These are phyloP conservation scores for Protomyctophum bolini DNA, from an alignment of 2,113 vertebrate species.

Conservation along the genomic window DNA sequence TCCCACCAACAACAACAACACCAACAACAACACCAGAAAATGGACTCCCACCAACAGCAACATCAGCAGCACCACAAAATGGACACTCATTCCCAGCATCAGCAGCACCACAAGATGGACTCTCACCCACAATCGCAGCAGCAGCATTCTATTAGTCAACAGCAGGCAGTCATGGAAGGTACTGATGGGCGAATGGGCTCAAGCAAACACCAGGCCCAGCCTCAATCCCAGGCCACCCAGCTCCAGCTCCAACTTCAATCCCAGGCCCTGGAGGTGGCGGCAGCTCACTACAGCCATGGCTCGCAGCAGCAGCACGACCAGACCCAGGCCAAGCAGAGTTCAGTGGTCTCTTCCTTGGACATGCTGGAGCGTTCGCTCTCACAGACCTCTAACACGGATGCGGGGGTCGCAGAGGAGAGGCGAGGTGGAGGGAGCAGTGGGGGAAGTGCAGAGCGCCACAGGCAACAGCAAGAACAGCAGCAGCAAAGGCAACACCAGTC, in stretches of 20 bases:
- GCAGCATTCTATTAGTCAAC: conserved; percentile 81
- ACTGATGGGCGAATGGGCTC: conserved; percentile 68
- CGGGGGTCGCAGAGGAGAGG: conserved; percentile 68
- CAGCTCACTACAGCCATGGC: conserved; percentile 82
- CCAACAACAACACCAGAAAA: conserved; percentile 62
- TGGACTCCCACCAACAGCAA: conserved; percentile 62
- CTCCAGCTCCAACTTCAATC: conserved; percentile 86
- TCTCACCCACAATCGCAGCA: conserved; percentile 61
- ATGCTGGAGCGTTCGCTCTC: conserved; percentile 83
- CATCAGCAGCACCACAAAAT: conserved; percentile 50
- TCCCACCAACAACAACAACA: conserved; percentile 49
- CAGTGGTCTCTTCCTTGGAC: conserved; percentile 82
- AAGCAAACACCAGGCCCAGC: conserved; percentile 72
- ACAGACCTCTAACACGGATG: conserved; percentile 72
- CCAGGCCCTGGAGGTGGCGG: conserved; percentile 85
- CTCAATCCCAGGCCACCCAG: conserved; percentile 83
- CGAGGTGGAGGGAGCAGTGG: conserved; percentile 59
- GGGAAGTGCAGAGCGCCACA: conserved; percentile 65
- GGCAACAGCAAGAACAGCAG: conserved; percentile 72
- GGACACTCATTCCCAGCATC: conserved; percentile 53
- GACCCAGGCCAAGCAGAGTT: conserved; percentile 76
- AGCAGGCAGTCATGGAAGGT: conserved; percentile 78
- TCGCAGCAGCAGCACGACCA: conserved; percentile 76
- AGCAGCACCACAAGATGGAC: conserved; percentile 70
- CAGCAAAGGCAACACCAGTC: conserved; percentile 65